Evolutionary conservation across 2,797 vertebrate species (phyloP).

Genomic region (Caiman crocodilus): DNA sequence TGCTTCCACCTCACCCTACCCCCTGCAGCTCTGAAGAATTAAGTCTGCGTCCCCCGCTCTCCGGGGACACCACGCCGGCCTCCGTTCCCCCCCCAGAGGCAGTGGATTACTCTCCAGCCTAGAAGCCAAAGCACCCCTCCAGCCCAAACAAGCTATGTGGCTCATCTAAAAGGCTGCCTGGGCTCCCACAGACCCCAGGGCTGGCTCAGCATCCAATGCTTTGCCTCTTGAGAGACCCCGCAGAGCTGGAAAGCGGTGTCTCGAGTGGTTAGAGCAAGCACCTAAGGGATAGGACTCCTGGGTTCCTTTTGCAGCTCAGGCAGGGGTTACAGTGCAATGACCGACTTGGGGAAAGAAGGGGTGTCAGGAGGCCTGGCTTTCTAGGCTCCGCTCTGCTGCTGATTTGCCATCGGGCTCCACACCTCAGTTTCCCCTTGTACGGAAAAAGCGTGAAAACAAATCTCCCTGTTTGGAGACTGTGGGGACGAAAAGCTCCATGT

Average conservation of each 20-base stretch:
- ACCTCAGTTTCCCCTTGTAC: not conserved
- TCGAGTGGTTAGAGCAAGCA: not conserved
- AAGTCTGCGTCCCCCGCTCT: not conserved
- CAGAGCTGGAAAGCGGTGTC: not conserved
- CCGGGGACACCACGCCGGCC: no score
- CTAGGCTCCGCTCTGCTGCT: not conserved
- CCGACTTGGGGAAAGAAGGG: not conserved
- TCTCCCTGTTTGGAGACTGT: not conserved
- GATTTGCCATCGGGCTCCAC: not conserved
- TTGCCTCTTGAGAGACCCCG: not conserved
- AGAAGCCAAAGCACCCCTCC: not conserved
- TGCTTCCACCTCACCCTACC: not conserved
- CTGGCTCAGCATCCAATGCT: not conserved
- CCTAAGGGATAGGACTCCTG: not conserved
- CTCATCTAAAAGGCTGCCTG: not conserved
- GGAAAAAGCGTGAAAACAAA: not conserved
- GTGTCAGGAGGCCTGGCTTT: not conserved
- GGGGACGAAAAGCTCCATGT: conserved; percentile 15
- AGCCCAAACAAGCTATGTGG: not conserved
- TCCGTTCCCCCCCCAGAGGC: accelerated
- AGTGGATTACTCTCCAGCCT: not conserved
- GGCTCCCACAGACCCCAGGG: not conserved
- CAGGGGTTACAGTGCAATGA: not conserved
- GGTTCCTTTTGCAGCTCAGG: not conserved
- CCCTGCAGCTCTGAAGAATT: not conserved